These are phyloP conservation scores for Whitmania pigra DNA, from an alignment of 1,140 invertebrate genomes.

Conservation along the genomic window DNA sequence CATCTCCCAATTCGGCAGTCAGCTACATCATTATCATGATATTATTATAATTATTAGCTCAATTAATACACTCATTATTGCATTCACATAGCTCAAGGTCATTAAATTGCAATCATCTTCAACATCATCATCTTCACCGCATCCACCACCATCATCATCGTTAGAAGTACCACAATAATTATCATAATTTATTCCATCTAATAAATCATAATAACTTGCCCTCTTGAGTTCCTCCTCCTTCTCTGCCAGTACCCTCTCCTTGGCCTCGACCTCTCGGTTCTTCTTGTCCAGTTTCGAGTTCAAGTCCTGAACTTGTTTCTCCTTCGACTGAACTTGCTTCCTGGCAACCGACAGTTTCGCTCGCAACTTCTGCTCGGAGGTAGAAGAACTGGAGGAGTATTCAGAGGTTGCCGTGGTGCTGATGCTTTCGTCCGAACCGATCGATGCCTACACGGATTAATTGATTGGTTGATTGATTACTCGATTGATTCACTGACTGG, in stretches of 20 bases:
- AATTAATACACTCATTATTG: too few species aligned
- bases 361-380: constrained; percentile 4
- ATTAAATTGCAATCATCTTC: too few species aligned
- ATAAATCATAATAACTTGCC: too few species aligned
- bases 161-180: too few species aligned
- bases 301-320: background rate
- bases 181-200: too few species aligned
- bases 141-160: too few species aligned
- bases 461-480: background rate
- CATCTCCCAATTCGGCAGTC: too few species aligned
- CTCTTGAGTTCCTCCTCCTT: background rate
- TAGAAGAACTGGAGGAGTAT: background rate
- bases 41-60: too few species aligned
- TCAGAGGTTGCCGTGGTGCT: constrained; percentile 10
- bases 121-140: too few species aligned
- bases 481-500: too few species aligned
- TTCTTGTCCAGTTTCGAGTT: background rate
- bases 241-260: constrained; percentile 7
- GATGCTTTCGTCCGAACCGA: constrained; percentile 12
- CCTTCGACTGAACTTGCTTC: constrained; percentile 7
- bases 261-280: constrained; percentile 3
- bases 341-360: background rate
- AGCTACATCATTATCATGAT: too few species aligned
- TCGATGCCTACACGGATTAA: background rate
- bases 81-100: too few species aligned